Evolutionary conservation across 2,797 vertebrate genomes (phyloP).

Genomic region (Muscicapa comitata): DNA sequence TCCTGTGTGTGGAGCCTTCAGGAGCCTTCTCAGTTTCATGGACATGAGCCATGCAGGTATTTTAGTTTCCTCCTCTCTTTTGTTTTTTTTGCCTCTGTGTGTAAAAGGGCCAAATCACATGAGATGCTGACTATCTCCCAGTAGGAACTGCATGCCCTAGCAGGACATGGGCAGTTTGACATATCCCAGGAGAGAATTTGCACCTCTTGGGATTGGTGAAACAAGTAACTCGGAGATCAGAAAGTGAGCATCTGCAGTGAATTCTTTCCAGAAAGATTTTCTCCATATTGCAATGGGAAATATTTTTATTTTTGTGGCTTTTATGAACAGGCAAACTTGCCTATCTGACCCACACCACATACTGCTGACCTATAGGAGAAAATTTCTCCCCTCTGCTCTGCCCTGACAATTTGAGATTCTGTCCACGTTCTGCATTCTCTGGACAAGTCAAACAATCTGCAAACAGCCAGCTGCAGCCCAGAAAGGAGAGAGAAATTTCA

Average conservation of each 20-base stretch:
- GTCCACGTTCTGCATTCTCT: neutral
- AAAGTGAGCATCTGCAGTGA: neutral
- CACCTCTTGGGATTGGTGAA: neutral
- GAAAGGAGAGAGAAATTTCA: neutral
- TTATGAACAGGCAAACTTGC: neutral
- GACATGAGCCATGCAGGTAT: neutral
- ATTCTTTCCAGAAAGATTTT: neutral
- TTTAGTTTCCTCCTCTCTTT: neutral
- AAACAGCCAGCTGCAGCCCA: neutral
- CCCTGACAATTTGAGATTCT: neutral
- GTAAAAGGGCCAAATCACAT: neutral
- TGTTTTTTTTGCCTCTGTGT: neutral
- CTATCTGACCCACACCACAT: neutral
- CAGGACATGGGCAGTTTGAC: neutral
- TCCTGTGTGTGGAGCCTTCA: neutral
- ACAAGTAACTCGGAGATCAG: neutral
- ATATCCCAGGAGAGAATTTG: neutral
- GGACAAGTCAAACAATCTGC: slow-evolving; percentile 1
- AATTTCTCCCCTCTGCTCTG: neutral
- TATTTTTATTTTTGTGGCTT: neutral
- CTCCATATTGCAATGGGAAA: neutral
- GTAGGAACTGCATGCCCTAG: neutral
- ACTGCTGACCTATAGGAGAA: neutral
- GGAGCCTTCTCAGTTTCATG: neutral
- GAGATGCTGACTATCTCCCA: neutral